Evolutionary conservation across 2,113 vertebrate species (phyloP), one percentile per base, ranked within the genome.

Genomic region (Spilogale gracilis): DNA sequence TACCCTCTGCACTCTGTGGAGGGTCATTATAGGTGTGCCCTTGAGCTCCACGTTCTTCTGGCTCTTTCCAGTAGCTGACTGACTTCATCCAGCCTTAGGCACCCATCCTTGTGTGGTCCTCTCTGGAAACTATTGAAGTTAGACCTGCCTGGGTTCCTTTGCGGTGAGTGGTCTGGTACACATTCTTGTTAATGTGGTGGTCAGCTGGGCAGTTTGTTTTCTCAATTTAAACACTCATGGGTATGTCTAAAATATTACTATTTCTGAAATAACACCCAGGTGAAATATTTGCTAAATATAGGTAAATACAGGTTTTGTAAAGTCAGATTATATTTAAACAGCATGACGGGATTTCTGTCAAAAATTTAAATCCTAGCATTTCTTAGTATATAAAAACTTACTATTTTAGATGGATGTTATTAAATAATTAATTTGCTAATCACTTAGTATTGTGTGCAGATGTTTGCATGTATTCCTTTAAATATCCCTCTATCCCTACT

Each of bases 11-110:
- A 6, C 17, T 38, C 20, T 11, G 21, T 11, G n/a, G 27, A 25
- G 0, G 0, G 17, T 20, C 9, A 8, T 52, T 45, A 2, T 2
- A 2, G 11, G 0, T 14, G 2, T 43, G 63, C 20, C 48, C 69
- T 14, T 17, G 43, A 60, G 32, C 8, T 3, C 30, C 5, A 4
- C 10, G 0, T 17, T 30, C 23, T 54, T 71, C 45, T 52, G 58
- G 50, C 58, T 76, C 9, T 71, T 16, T 18, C 6, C 38, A 2
- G 54, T 9, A 9, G 6, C 3, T 5, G 0, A 5, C 3, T 32
- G 9, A 32, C 3, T 14, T 1, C 5, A 0, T 16, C 74, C 18
- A 16, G 48, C 23, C 65, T 82, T 45, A 56, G 30, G 21, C 20
- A 60, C 27, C 48, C 43, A 6, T 25, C 21, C 27, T 43, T 43